Conservation (phyloP, 2,113 vertebrate genomes). For the Onychostruthus taczanowskii region DNA sequence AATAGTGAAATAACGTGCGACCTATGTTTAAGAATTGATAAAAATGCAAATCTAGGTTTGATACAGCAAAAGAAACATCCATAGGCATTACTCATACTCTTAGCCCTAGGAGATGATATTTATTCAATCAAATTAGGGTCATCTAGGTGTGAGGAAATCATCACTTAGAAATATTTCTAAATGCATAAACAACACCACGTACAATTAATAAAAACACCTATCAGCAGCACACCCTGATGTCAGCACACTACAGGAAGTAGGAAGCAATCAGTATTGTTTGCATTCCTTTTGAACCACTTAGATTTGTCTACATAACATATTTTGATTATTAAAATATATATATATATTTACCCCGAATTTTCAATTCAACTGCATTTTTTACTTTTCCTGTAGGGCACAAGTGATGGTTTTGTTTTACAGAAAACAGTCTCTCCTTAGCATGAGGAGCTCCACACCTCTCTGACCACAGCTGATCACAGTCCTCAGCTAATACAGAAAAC, state of each 20-base stretch:
- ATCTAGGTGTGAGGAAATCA: background rate
- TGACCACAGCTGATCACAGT: background rate
- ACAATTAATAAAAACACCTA: background rate
- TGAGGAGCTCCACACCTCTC: background rate
- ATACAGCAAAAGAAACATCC: background rate
- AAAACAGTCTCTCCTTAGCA: background rate
- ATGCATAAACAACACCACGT: background rate
- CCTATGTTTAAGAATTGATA: background rate
- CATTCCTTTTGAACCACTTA: background rate
- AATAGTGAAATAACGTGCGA: background rate
- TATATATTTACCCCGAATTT: background rate
- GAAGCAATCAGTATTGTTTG: background rate
- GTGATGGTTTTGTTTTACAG: background rate
- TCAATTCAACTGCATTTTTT: background rate
- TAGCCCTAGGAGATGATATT: background rate
- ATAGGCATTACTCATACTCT: background rate
- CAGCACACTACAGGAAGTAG: background rate
- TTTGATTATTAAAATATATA: background rate
- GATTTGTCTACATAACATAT: accelerated
- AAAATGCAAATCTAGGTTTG: background rate
- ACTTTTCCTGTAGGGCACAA: background rate
- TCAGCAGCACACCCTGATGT: background rate
- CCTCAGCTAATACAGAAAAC: background rate
- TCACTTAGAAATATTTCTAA: background rate
- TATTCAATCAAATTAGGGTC: background rate